phyloP scores from a whole-genome alignment of 2,113 vertebrate species.

The Rousettus leschenaultii region DNA sequence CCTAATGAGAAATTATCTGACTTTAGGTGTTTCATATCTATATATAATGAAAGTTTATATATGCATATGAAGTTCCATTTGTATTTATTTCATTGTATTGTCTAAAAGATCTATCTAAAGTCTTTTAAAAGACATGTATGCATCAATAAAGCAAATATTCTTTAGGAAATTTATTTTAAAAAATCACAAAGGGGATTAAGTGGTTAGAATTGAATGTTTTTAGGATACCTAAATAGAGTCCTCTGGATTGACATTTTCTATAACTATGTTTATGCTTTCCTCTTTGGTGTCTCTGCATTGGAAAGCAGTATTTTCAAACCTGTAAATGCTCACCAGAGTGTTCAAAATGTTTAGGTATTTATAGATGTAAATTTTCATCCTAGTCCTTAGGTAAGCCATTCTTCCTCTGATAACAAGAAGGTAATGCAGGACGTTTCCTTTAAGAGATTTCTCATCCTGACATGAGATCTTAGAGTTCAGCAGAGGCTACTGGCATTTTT shows the following conservation, averaged over 20 bases:
- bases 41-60: background rate
- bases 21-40: background rate
- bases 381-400: background rate
- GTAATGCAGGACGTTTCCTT: background rate
- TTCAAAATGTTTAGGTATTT: background rate
- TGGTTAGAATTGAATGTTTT: background rate
- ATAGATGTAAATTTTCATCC: background rate
- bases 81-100: background rate
- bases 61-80: background rate
- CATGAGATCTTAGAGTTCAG: background rate
- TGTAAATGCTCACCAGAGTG: background rate
- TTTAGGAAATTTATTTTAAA: background rate
- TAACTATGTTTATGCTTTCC: background rate
- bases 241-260: background rate
- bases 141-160: background rate
- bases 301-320: background rate
- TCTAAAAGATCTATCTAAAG: background rate
- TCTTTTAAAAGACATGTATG: background rate
- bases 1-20: background rate
- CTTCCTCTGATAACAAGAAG: background rate
- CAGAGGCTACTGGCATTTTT: background rate
- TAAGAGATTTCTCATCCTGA: background rate
- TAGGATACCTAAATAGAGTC: background rate
- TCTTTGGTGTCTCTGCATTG: background rate
- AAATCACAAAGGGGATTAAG: accelerated